These are phyloP conservation scores for Apteryx mantelli DNA, from an alignment of 2,113 vertebrate species.

Conservation along the genomic window DNA sequence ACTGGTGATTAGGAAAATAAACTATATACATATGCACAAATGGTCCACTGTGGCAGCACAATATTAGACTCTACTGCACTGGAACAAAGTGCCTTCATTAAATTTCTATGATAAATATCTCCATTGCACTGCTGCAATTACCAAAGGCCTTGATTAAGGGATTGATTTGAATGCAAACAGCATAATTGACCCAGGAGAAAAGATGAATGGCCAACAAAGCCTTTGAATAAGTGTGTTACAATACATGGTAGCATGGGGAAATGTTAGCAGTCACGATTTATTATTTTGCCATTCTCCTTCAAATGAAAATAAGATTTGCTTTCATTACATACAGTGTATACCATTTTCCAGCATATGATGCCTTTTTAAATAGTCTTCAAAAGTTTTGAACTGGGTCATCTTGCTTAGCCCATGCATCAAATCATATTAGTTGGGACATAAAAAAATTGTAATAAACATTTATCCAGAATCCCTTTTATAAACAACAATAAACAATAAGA, in stretches of 20 bases:
- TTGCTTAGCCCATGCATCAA: background rate
- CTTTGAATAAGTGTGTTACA: conserved; percentile 33
- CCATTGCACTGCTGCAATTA: conserved; percentile 26
- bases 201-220: conserved; percentile 16
- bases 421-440: background rate
- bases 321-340: background rate
- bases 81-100: conserved; percentile 20
- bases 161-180: conserved; percentile 60
- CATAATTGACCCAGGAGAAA: conserved; percentile 54
- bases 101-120: conserved; percentile 32
- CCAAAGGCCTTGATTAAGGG: conserved; percentile 51
- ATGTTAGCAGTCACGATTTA: conserved; percentile 18
- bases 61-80: background rate
- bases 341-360: background rate
- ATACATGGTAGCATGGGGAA: conserved; percentile 13
- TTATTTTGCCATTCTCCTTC: conserved; percentile 11
- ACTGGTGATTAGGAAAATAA: conserved; percentile 14
- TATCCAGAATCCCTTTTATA: conserved; percentile 21
- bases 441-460: background rate
- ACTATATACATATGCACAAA: background rate
- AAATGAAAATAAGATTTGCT: background rate
- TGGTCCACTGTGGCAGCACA: background rate
- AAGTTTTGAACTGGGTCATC: background rate
- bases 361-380: background rate
- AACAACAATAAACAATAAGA: conserved; percentile 2